These are phyloP conservation scores for Cheilosia vulpina DNA, from an alignment of 2,888 invertebrate genomes.

Conservation along the genomic window DNA sequence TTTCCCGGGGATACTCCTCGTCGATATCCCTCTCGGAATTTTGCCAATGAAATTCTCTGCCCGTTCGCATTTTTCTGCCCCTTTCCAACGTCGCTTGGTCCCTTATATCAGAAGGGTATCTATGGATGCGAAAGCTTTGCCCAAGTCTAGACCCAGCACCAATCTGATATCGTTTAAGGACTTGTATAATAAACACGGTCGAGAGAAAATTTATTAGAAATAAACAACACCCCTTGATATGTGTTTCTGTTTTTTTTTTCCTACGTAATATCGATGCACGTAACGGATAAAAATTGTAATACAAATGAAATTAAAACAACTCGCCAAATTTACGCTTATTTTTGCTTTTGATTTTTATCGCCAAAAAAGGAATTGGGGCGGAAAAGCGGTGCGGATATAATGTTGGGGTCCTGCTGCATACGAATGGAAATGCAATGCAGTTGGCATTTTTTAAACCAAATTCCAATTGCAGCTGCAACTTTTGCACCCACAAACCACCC, in stretches of 20 bases:
- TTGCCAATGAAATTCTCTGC: conserved; percentile 50
- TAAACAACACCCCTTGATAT: conserved; percentile 38
- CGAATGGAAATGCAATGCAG: conserved; percentile 22
- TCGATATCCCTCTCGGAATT: conserved; percentile 23
- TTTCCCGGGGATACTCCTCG: conserved; percentile 14
- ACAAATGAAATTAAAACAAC: conserved; percentile 50
- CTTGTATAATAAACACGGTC: conserved; percentile 34
- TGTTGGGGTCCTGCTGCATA: conserved; percentile 22
- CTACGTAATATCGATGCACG: conserved; percentile 48
- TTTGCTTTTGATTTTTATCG: conserved; percentile 50
- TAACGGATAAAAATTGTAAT: conserved; percentile 63
- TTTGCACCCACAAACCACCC: conserved; percentile 22
- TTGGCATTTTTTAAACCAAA: conserved; percentile 49
- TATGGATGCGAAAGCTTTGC: conserved; percentile 47
- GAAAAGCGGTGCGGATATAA: conserved; percentile 13
- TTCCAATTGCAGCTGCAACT: conserved; percentile 42
- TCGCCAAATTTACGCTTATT: conserved; percentile 39
- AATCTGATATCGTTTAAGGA: conserved; percentile 65
- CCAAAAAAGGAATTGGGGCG: conserved; percentile 8
- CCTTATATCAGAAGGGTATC: conserved; percentile 60
- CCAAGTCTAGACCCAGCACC: conserved; percentile 56
- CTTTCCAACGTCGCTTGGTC: conserved; percentile 1
- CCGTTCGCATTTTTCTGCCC: conserved; percentile 19
- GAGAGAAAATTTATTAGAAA: conserved; percentile 63
- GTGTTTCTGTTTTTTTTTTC: background rate